Evolutionary conservation across 2,888 invertebrate species (phyloP), one percentile per base, ranked within the genome.

Genomic region (Caenorhabditis wallacei): DNA sequence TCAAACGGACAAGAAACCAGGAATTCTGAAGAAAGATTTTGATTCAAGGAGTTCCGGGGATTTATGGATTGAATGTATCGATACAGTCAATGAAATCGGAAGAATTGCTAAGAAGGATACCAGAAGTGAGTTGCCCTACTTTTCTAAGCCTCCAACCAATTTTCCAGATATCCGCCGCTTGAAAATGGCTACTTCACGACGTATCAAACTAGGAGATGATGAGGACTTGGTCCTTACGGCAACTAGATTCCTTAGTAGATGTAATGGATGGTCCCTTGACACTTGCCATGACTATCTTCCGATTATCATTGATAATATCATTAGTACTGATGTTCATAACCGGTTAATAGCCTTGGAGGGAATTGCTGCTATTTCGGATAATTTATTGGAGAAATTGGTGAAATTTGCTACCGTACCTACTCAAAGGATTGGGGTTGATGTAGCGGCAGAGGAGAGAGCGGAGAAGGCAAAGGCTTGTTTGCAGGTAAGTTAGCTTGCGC

Each of bases 391-490:
- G 0, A 24, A 35, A 35, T 11, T 81, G 1, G 26, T 69, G 16
- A 76, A 75, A 18, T 75, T 70, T 20, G 22, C 70, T 0, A 30
- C 59, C 7, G 35, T 46, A 4, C 54, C 24, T 8, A 35, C 70
- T 1, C 54, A 63, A 16, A 43, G 75, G 8, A 81, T 76, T 10
- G 85, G 83, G 16, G 85, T 83, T 0, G 83, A 85, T 43, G 79
- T 84, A 11, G 81, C 79, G 2, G 83, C 83, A 4, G 85, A 85
- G 43, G 83, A 85, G 26, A 18, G 83, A 18, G 30, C 74, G 16
- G 81, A 78, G 11, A 83, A 84, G 51, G 78, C 83, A 0, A 64
- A 71, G 16, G 11, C 53, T 16, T 81, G 83, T 71, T 26, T 85
- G 11, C 53, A 74, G 70, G 84, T 84, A 51, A n/a, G 66, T 48